Base-by-base conservation (phyloP, 2,888 invertebrate genomes). In the Rhorus exstirpatorius region DNA sequence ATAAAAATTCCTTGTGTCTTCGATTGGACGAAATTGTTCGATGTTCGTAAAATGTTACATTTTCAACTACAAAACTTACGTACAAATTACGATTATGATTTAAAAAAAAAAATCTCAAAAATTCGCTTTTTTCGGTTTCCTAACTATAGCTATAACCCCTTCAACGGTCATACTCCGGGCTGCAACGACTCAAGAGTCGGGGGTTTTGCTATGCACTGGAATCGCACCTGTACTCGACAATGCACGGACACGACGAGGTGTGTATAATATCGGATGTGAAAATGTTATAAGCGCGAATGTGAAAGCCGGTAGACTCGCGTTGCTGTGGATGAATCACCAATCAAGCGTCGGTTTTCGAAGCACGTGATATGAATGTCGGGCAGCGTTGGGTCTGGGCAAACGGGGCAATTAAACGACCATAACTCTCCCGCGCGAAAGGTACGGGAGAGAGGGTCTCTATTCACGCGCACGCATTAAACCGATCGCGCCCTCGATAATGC, bases 291-390 rank as follows among this genome's bases (percentile, higher is more conserved):
- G 21, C 65, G 58, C 67, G 21, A 53, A 65, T 51, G 51, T 21
- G 19, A n/a, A 61, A 70, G 3, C 51, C 61, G 24, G 60, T 53
- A 38, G 17, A 17, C 14, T 44, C 46, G 60, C 53, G 81, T 71
- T 76, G 77, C 81, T 74, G 84, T 74, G 84, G 84, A 88, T 90
- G 90, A 90, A 89, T 90, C 90, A 90, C 89, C 90, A 85, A 89
- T 90, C 87, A 90, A 89, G 89, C 88, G 88, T 87, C 83, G 83
- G 79, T 86, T 86, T 85, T 84, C 63, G 49, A 61, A 70, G 41
- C 75, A 24, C 71, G 67, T 55, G 60, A 68, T 68, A 44, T 58
- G 60, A 78, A 72, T 51, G 68, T 35, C 19, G 65, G 65, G 74
- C 49, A 77, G 72, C 61, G 60, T 61, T 68, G 60, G 65, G 51